Evolutionary conservation across 2,888 invertebrate genomes (phyloP).

Genomic region (Drosophila greeni): DNA sequence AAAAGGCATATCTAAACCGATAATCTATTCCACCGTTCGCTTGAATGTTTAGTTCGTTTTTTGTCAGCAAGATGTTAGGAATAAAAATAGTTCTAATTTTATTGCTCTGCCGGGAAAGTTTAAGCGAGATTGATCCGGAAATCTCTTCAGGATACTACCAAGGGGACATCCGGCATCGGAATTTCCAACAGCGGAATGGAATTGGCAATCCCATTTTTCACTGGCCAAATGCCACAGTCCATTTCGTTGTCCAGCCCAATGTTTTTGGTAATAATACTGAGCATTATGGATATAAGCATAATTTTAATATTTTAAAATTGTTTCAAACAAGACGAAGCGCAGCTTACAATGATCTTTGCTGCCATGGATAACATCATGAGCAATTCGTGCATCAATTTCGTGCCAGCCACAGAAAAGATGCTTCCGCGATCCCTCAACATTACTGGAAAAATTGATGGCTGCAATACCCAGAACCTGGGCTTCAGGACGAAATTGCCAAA

Average conservation of each 20-base stretch:
- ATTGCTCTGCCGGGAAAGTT: background rate
- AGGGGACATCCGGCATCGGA: background rate
- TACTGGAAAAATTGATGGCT: conserved; percentile 79
- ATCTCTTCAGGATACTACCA: background rate
- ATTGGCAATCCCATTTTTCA: background rate
- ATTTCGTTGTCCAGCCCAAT: background rate
- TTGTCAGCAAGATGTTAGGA: background rate
- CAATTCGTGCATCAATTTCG: background rate
- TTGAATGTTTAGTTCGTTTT: background rate
- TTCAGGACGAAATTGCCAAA: conserved; percentile 76
- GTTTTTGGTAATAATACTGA: background rate
- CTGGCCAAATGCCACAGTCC: conserved; percentile 4
- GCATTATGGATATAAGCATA: too few species aligned
- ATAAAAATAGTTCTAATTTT: background rate
- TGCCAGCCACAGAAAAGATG: background rate
- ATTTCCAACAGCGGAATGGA: background rate
- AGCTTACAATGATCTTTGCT: background rate
- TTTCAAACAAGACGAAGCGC: background rate
- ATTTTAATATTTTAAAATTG: background rate
- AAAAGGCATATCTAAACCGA: background rate
- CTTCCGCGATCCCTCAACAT: background rate
- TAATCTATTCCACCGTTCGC: too few species aligned
- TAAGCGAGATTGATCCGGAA: background rate
- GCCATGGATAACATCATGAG: background rate
- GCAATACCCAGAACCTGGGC: conserved; percentile 85